Base-by-base conservation (phyloP, 2,888 invertebrate species). In the Rotaria socialis region DNA sequence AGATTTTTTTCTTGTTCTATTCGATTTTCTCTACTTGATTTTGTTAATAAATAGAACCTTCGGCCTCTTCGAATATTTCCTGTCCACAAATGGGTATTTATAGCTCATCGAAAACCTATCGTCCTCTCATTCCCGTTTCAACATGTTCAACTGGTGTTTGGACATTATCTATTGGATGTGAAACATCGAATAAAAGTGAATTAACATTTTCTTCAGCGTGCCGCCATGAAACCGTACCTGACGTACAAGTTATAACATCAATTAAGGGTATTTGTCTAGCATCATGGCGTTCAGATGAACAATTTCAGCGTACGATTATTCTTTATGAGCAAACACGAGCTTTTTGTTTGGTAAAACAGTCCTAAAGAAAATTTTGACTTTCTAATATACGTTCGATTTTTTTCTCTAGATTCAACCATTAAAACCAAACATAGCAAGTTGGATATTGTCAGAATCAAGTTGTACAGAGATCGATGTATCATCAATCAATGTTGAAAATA, bases 11-110 rank as follows among this genome's bases (percentile, higher is more conserved):
- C 2, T 10, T 10, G 11, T 14, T 56, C 3, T 56, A 8, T 14
- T 24, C 24, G 2, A 67, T 14, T 67, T 41, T n/a, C 2, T 56
- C 3, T 56, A 24, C 24, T 56, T 56, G 7, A 67, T 14, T 67
- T 67, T 14, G 1, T 7, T 35, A 35, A 16, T 35, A 27, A 35
- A 16, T 41, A 67, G 67, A 67, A 67, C 35, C 67, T 27, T 67
- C 67, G 16, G 35, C 19, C 5, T 35, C 35, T 19, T 67, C 67
- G 7, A 67, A 67, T 67, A 35, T 67, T 67, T 67, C 80, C 11
- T 80, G 80, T 80, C 80, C 80, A 80, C 80, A 80, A 80, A 80
- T 43, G 22, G 80, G 80, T 47, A 47, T 47, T 80, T 80, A 80
- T 47, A 80, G 47, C n/a, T 80, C 80, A 47, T 47, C 47, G 24